Evolutionary conservation across 30 jellyfish, hydroid and myxozoan genomes (phyloP).

Genomic region (Aurelia aurita): DNA sequence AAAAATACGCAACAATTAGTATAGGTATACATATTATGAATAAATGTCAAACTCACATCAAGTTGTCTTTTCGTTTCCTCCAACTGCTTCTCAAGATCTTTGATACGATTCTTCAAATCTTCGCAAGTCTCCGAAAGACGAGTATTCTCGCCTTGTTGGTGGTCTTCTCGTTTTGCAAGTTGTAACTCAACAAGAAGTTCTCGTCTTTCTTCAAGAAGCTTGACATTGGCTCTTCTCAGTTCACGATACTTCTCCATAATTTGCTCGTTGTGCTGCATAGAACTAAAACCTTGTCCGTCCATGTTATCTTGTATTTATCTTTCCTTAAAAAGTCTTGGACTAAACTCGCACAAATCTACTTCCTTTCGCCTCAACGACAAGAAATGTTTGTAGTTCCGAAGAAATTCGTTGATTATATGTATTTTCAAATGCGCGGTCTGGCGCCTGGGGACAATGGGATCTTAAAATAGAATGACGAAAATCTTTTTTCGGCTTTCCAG

Average conservation of each 20-base stretch:
- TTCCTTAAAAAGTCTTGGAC: too few species aligned
- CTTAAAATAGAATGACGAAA: constrained; percentile 2
- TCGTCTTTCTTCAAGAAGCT: constrained; percentile 49
- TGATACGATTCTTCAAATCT: constrained; percentile 11
- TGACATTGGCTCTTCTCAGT: constrained; percentile 47
- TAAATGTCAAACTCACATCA: not conserved
- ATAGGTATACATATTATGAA: too few species aligned
- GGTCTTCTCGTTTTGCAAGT: constrained; percentile 17
- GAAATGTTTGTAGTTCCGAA: too few species aligned
- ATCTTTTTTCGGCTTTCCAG: not conserved
- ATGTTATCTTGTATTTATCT: not conserved
- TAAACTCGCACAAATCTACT: too few species aligned
- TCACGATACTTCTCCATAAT: constrained; percentile 40
- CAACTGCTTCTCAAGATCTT: constrained; percentile 23
- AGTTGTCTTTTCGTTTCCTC: not conserved
- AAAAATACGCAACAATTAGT: too few species aligned
- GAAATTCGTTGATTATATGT: not conserved
- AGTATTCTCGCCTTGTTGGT: not conserved
- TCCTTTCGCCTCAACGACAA: too few species aligned
- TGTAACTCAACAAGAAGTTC: constrained; percentile 57
- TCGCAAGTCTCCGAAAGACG: constrained; percentile 27
- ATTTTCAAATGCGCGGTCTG: constrained; percentile 1
- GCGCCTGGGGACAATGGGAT: not conserved
- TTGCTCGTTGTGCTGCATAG: constrained; percentile 12
- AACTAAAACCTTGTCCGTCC: not conserved